Evolutionary conservation across 2,113 vertebrate species (phyloP).

Genomic region (Turnix velox): DNA sequence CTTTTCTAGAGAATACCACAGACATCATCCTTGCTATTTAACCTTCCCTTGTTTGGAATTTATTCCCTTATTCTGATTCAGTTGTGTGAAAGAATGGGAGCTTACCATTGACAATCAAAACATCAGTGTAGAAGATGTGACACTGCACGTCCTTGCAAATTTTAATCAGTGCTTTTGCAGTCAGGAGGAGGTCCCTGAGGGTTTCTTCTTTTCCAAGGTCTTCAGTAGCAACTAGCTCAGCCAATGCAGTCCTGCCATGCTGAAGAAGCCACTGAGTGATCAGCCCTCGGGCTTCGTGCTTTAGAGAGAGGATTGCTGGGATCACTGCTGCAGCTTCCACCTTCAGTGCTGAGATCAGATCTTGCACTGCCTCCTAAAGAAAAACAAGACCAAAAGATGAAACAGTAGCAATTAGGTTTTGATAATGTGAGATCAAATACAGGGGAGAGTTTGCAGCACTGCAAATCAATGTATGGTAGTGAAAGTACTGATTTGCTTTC

Average conservation of each 20-base stretch:
- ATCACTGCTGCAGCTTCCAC: slow-evolving; percentile 69
- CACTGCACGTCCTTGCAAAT: slow-evolving; percentile 69
- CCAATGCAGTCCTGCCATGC: slow-evolving; percentile 71
- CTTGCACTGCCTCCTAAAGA: slow-evolving; percentile 82
- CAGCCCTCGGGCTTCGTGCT: slow-evolving; percentile 71
- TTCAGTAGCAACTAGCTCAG: slow-evolving; percentile 31
- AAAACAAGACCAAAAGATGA: neutral
- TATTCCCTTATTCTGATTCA: neutral
- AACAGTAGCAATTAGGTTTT: neutral
- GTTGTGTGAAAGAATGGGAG: neutral
- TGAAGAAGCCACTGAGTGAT: slow-evolving; percentile 82
- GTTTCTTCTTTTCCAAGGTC: slow-evolving; percentile 52
- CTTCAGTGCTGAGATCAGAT: slow-evolving; percentile 78
- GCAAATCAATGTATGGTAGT: neutral
- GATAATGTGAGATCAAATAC: neutral
- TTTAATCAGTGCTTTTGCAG: slow-evolving; percentile 73
- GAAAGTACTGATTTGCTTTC: no score
- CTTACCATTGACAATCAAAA: slow-evolving; percentile 79
- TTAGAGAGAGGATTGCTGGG: slow-evolving; percentile 81
- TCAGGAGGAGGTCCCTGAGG: slow-evolving; percentile 69
- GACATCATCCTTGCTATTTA: neutral
- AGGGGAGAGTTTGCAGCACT: neutral
- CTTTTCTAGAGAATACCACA: neutral
- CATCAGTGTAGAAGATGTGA: slow-evolving; percentile 82
- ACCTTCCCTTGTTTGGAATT: neutral